These are phyloP conservation scores for Drosophila sproati DNA, from an alignment of 1,140 invertebrate genomes.

Conservation along the genomic window DNA sequence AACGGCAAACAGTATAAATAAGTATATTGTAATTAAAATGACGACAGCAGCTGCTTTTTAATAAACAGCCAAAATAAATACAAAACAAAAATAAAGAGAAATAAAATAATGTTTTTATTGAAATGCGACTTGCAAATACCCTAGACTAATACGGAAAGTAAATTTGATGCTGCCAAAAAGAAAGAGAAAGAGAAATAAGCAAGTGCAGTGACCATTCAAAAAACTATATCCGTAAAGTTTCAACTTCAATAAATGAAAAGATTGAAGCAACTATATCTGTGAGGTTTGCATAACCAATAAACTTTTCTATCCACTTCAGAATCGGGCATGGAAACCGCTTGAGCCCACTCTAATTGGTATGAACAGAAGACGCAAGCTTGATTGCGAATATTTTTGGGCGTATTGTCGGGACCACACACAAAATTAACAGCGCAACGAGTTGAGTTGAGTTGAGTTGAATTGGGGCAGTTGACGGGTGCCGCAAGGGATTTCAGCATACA, in stretches of 20 bases:
- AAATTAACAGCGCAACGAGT: slow-evolving; percentile 33
- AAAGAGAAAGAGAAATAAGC: too few species aligned
- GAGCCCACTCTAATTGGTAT: background rate
- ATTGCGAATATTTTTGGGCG: slow-evolving; percentile 32
- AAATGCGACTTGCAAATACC: slow-evolving; percentile 12
- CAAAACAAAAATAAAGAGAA: slow-evolving; percentile 23
- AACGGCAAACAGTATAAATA: slow-evolving; percentile 35
- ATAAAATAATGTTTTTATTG: slow-evolving; percentile 19
- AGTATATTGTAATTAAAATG: slow-evolving; percentile 76
- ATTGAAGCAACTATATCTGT: too few species aligned
- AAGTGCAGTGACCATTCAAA: too few species aligned
- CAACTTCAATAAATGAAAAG: too few species aligned
- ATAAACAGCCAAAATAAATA: slow-evolving; percentile 78
- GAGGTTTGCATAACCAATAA: too few species aligned
- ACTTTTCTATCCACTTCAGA: too few species aligned
- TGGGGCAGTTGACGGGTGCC: slow-evolving; percentile 4
- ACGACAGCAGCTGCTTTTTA: slow-evolving; percentile 68
- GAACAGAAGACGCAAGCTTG: slow-evolving; percentile 15
- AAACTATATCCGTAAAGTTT: too few species aligned
- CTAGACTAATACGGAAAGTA: background rate
- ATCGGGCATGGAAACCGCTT: too few species aligned
- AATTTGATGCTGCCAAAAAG: too few species aligned
- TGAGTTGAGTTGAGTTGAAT: slow-evolving; percentile 18
- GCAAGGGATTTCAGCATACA: slow-evolving; percentile 10
- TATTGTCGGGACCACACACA: slow-evolving; percentile 31